These are phyloP conservation scores for Pangasius krempfi DNA, from an alignment of 2,797 vertebrate species.

Conservation along the genomic window DNA sequence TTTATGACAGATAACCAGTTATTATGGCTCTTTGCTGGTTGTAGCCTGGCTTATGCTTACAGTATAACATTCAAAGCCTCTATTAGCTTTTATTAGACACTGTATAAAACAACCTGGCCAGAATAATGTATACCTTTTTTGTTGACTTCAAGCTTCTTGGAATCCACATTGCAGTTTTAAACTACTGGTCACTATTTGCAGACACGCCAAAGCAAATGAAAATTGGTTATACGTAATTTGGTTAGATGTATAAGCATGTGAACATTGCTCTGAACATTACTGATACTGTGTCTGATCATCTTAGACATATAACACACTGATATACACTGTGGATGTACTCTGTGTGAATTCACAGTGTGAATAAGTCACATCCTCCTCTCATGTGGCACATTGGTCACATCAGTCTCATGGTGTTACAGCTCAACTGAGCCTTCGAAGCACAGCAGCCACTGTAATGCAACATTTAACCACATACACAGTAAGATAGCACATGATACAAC, in stretches of 20 bases:
- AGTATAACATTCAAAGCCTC: neutral
- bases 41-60: slow-evolving; percentile 7
- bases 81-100: neutral
- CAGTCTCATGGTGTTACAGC: slow-evolving; percentile 72
- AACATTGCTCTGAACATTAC: neutral
- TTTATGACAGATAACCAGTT: slow-evolving; percentile 12
- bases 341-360: neutral
- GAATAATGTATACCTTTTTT: neutral
- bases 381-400: slow-evolving; percentile 70
- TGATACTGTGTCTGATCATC: neutral
- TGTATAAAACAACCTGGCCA: neutral
- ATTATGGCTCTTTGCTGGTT: slow-evolving; percentile 35
- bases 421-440: neutral
- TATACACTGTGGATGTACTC: neutral
- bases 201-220: neutral
- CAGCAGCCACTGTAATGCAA: neutral
- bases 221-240: neutral
- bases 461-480: too few relatives aligned
- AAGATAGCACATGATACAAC: neutral
- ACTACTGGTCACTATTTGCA: neutral
- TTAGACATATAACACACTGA: neutral
- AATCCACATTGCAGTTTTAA: neutral
- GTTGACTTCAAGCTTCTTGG: neutral
- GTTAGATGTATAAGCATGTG: neutral
- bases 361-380: slow-evolving; percentile 67